Evolutionary conservation across 2,888 invertebrate genomes (phyloP), one percentile per base, ranked within the genome.

Genomic region (Alsophila aescularia): DNA sequence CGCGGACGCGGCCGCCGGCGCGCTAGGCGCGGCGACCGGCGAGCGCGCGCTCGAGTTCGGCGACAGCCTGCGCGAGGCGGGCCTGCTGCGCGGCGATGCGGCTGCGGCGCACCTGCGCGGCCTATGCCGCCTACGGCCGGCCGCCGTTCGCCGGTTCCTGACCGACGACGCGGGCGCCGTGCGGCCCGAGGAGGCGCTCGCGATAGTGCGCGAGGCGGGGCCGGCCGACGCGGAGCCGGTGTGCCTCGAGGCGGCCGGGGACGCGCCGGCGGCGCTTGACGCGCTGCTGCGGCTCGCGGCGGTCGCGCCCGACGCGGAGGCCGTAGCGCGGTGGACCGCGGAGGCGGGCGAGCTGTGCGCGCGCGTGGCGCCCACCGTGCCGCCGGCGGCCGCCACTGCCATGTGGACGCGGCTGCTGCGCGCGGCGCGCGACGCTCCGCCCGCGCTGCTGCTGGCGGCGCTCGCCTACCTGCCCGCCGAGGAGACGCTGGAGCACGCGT

Each of bases 241-340:
- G 15, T 90, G 90, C 53, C 75, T 91, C 29, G 92, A 91, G 66
- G 85, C 87, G 27, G 73, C 75, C 36, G 91, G 92, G 15, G 92
- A 91, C 64, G 73, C 81, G 35, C 64, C 69, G 44, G 87, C 73
- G 10, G 92, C 91, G 15, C 77, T 91, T 14, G 83, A 85, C 32
- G 77, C 75, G 12, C 66, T 85, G 2, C 66, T 89, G 35, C 69
- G 70, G 2, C 74, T 84, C 18, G 73, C 75, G 16, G 60, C 69
- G 29, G 27, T 10, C 39, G 56, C 52, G 8, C 67, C 39, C 52
- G 65, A 59, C 2, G 65, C 68, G 15, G 67, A 63, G 31, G 62
- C 44, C 12, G 53, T 21, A 2, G 71, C 67, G 32, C 66, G 75
- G 9, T 55, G 54, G 0, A 48, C 51, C 35, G 66, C 73, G 29